phyloP scores from a whole-genome alignment of 2,797 vertebrate species.

The Chloroceryle inda region DNA sequence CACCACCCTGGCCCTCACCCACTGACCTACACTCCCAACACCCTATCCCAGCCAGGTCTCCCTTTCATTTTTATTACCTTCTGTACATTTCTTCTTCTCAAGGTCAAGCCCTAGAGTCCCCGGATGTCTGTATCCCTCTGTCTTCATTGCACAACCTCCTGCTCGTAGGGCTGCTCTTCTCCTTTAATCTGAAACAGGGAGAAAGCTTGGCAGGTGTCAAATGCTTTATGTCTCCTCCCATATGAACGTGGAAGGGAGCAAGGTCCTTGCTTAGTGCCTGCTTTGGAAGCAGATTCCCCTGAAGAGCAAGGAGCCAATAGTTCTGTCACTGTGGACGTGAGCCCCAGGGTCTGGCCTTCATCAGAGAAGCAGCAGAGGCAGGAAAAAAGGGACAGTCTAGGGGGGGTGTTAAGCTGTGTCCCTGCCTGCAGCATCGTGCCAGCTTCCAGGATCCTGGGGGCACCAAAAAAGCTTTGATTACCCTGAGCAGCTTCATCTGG shows the following conservation, averaged over 20 bases:
- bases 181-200: not conserved
- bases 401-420: not conserved
- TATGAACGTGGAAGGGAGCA: not conserved
- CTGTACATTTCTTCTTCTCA: not conserved
- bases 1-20: not conserved
- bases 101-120: not conserved
- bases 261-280: not conserved
- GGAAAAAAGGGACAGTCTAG: not conserved
- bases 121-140: not conserved
- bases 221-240: not conserved
- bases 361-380: not conserved
- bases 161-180: not conserved
- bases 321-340: not conserved
- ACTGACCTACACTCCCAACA: fast-evolving
- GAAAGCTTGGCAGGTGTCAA: not conserved
- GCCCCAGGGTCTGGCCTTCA: not conserved
- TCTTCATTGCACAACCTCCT: not conserved
- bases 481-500: not conserved
- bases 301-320: not conserved
- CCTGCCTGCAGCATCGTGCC: too few species aligned
- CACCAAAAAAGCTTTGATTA: not conserved
- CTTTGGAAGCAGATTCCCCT: not conserved
- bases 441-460: not conserved
- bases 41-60: not conserved
- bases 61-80: not conserved